Conservation (phyloP, 2,888 invertebrate genomes). For the Cephus sareptanus region DNA sequence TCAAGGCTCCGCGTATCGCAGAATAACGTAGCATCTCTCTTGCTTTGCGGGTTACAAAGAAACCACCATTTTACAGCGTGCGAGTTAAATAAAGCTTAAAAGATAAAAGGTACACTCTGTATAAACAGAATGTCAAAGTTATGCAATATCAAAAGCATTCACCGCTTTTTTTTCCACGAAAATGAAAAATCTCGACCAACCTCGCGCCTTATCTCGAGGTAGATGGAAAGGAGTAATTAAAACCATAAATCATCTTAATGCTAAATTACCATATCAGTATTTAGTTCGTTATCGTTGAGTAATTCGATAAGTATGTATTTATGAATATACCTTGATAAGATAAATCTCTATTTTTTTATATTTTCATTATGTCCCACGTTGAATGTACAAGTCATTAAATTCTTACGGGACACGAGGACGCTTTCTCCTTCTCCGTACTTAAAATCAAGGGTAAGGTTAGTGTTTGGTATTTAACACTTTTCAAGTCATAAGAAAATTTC, state of each 20-base stretch:
- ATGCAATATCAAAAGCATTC: neutral
- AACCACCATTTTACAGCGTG: slow-evolving; percentile 28
- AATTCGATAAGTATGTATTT: neutral
- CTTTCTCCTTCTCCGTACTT: neutral
- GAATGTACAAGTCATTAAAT: neutral
- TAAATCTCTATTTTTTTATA: neutral
- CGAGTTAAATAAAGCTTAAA: slow-evolving; percentile 32
- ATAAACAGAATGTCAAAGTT: neutral
- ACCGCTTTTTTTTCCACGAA: neutral
- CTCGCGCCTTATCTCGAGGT: neutral
- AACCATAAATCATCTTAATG: neutral
- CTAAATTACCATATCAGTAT: neutral
- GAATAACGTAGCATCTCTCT: neutral
- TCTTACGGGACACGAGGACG: neutral
- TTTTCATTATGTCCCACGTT: neutral
- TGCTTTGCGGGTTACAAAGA: neutral
- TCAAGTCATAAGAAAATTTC: neutral
- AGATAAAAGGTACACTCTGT: neutral
- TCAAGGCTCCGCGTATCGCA: neutral
- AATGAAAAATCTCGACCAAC: neutral
- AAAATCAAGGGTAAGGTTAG: neutral
- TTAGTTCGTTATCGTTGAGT: neutral
- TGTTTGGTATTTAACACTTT: neutral
- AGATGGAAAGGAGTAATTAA: neutral
- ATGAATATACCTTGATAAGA: neutral